Conservation (phyloP, 2,113 vertebrate species). For the Cochlearius cochlearius region DNA sequence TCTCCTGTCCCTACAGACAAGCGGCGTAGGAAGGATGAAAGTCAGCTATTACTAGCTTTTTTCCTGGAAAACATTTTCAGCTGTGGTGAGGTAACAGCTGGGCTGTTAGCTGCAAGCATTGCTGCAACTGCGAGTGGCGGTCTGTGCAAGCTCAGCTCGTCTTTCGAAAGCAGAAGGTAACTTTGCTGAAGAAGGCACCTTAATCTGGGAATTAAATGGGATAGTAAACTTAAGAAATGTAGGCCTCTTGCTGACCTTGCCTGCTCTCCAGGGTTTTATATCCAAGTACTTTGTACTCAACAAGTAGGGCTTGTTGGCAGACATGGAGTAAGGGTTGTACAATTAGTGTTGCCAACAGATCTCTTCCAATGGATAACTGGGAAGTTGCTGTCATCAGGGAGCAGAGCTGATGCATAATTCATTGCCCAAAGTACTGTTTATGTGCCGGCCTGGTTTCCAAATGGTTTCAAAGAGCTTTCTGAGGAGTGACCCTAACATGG, state of each 20-base stretch:
- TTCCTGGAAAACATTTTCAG: not conserved
- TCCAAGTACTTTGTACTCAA: not conserved
- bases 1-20: not conserved
- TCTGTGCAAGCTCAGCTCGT: not conserved
- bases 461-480: not conserved
- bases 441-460: not conserved
- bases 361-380: not conserved
- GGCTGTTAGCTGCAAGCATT: not conserved
- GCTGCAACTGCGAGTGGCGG: not conserved
- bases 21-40: not conserved
- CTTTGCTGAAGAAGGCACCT: not conserved
- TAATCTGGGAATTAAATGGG: not conserved
- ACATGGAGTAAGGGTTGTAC: not conserved
- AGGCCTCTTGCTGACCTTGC: not conserved
- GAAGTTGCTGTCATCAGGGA: not conserved
- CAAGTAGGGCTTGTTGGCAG: not conserved
- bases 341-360: not conserved
- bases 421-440: not conserved
- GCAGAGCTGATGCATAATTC: accelerated
- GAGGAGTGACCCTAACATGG: not conserved
- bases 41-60: not conserved
- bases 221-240: not conserved
- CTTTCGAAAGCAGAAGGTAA: not conserved
- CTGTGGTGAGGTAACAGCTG: not conserved
- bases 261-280: not conserved